Percentiles rank a stretch among this genome's conserved stretches.
Evolutionary conservation across 2,797 vertebrate genomes (phyloP).

Genomic region (Pagetopsis macropterus): DNA sequence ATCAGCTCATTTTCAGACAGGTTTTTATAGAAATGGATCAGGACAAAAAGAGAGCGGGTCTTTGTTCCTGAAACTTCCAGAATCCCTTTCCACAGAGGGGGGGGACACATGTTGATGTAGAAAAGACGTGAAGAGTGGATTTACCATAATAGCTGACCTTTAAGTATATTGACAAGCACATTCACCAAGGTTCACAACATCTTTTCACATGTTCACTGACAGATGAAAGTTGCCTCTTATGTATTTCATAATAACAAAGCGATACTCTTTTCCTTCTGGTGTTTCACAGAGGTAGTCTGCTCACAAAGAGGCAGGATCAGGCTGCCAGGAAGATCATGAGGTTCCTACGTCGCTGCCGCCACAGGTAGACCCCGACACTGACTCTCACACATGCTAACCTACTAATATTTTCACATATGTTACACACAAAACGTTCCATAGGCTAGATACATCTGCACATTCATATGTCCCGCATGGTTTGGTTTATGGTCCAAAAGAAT

Average conservation of each 20-base stretch:
- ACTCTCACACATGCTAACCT: conserved; percentile 16
- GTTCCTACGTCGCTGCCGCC: conserved; percentile 97
- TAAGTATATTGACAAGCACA: background rate
- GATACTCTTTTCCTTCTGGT: conserved; percentile 4
- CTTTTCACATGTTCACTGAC: conserved; percentile 9
- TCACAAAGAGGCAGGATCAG: conserved; percentile 99
- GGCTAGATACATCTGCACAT: conserved; percentile 3
- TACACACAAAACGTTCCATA: conserved; percentile 7
- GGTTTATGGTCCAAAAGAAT: conserved; percentile 17
- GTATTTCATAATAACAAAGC: background rate
- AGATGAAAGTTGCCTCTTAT: background rate
- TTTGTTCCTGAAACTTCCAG: too few relatives aligned
- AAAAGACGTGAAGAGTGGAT: too few relatives aligned
- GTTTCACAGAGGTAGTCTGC: conserved; percentile 92
- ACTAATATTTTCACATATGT: conserved; percentile 7
- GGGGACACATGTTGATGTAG: too few relatives aligned
- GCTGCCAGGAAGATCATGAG: conserved; percentile 99
- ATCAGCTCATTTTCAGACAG: too few relatives aligned
- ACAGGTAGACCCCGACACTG: conserved; percentile 87
- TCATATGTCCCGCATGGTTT: conserved; percentile 22
- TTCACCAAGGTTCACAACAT: conserved; percentile 1
- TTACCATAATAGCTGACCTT: too few relatives aligned
- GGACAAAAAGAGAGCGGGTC: too few relatives aligned
- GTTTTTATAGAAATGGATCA: too few relatives aligned
- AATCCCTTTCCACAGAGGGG: too few relatives aligned